phyloP scores from a whole-genome alignment of 1,140 invertebrate genomes.

The Heliconius hewitsoni region DNA sequence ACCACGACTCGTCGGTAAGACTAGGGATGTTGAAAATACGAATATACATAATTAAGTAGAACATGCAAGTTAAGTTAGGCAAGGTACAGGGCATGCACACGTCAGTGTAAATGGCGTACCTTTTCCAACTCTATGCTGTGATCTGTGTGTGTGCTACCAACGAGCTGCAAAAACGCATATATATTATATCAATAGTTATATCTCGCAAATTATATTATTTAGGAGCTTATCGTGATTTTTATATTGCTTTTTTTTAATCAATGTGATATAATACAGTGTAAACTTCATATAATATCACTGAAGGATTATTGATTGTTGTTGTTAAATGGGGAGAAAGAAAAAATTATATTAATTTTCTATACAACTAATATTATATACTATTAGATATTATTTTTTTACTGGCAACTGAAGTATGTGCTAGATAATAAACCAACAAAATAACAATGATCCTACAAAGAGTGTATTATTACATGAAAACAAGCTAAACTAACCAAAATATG shows the following conservation, averaged over 20 bases:
- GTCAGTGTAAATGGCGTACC: conserved; percentile 78
- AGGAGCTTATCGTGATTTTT: conserved; percentile 5
- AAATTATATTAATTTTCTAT: too few relatives aligned
- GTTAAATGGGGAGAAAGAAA: too few relatives aligned
- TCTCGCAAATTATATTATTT: conserved; percentile 23
- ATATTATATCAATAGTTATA: conserved; percentile 68
- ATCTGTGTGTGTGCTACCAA: conserved; percentile 79
- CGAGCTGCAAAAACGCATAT: conserved; percentile 82
- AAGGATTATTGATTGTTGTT: too few relatives aligned
- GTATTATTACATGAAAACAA: too few relatives aligned
- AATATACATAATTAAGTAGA: conserved; percentile 22
- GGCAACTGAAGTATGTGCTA: too few relatives aligned
- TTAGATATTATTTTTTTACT: too few relatives aligned
- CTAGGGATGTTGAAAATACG: neutral
- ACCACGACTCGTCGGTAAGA: too few relatives aligned
- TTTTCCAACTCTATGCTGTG: conserved; percentile 82
- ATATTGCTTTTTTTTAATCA: neutral
- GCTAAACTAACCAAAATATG: too few relatives aligned
- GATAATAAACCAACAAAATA: too few relatives aligned
- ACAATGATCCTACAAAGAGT: too few relatives aligned
- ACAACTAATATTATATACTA: too few relatives aligned
- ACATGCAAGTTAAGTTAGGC: conserved; percentile 47
- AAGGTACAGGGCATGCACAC: conserved; percentile 62
- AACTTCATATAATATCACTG: too few relatives aligned
- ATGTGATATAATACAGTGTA: neutral